Conservation (phyloP, 2,797 vertebrate genomes). For the Schizothorax lantsangensis region DNA sequence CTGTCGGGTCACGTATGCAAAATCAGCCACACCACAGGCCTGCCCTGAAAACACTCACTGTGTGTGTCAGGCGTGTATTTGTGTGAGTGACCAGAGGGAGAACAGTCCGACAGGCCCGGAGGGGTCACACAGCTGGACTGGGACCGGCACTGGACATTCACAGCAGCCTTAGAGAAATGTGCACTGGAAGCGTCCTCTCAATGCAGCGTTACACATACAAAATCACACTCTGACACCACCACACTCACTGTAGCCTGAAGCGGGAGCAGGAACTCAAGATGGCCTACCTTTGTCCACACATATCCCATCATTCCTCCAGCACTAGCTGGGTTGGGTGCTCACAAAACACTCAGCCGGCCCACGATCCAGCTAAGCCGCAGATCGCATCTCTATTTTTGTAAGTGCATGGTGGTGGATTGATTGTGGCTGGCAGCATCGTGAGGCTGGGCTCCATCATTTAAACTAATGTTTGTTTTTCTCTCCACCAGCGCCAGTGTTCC, state of each 20-base stretch:
- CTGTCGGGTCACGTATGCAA: neutral
- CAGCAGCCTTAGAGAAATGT: neutral
- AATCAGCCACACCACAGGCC: neutral
- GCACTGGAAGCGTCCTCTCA: neutral
- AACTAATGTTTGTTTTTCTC: conserved; percentile 38
- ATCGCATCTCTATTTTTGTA: conserved; percentile 51
- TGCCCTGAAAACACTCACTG: conserved; percentile 6
- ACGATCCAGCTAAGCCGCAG: conserved; percentile 8
- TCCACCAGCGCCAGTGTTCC: conserved; percentile 30
- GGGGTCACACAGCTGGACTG: conserved; percentile 19
- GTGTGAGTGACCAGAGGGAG: conserved; percentile 4
- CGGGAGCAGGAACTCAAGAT: conserved; percentile 13
- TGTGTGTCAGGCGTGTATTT: neutral
- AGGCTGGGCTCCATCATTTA: conserved; percentile 38
- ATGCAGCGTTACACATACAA: conserved; percentile 27
- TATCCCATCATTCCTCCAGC: conserved; percentile 49
- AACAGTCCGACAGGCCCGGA: neutral
- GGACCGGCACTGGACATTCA: neutral
- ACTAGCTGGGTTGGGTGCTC: conserved; percentile 2
- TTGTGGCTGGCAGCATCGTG: conserved; percentile 41
- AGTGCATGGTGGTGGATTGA: conserved; percentile 42
- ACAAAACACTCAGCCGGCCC: conserved; percentile 14
- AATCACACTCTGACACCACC: neutral
- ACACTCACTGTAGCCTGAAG: conserved; percentile 25
- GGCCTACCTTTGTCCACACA: conserved; percentile 57